Percentiles rank a stretch among this genome's conserved stretches.
phyloP scores from a whole-genome alignment of 2,113 vertebrate species.

The Spheniscus mendiculus region DNA sequence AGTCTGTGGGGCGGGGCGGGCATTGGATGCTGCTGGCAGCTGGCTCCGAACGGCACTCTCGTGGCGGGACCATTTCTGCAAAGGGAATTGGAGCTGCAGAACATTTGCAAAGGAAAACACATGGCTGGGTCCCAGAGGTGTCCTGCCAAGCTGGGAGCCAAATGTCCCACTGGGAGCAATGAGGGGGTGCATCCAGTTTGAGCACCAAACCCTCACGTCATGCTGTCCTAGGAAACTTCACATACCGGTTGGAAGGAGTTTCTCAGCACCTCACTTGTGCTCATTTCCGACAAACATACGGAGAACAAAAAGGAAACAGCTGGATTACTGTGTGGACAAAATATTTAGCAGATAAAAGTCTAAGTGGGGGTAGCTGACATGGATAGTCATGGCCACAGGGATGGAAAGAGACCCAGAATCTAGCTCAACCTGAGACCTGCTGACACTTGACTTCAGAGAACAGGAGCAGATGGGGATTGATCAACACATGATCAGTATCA shows the following conservation, averaged over 20 bases:
- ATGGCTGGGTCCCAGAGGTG: background rate
- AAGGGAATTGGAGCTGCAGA: background rate
- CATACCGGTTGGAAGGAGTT: rapidly evolving
- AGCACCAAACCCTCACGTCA: background rate
- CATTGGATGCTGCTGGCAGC: background rate
- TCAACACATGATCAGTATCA: background rate
- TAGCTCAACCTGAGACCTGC: background rate
- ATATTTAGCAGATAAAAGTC: background rate
- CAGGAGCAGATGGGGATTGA: background rate
- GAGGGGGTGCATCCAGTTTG: background rate
- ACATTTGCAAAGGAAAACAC: background rate
- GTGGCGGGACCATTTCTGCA: background rate
- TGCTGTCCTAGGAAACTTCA: background rate
- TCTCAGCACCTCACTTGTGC: background rate
- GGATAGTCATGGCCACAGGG: background rate
- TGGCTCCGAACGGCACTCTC: rapidly evolving
- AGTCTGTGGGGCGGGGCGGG: rapidly evolving
- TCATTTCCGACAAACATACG: background rate
- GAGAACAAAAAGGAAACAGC: background rate
- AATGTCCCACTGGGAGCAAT: background rate
- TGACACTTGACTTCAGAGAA: background rate
- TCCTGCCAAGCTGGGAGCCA: background rate
- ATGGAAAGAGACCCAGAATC: background rate
- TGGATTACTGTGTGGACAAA: background rate
- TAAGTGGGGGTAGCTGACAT: background rate